Percentiles rank a stretch among this genome's conserved stretches.
These are phyloP conservation scores for Lobophora halterata DNA, from an alignment of 2,888 invertebrate species.

Conservation along the genomic window DNA sequence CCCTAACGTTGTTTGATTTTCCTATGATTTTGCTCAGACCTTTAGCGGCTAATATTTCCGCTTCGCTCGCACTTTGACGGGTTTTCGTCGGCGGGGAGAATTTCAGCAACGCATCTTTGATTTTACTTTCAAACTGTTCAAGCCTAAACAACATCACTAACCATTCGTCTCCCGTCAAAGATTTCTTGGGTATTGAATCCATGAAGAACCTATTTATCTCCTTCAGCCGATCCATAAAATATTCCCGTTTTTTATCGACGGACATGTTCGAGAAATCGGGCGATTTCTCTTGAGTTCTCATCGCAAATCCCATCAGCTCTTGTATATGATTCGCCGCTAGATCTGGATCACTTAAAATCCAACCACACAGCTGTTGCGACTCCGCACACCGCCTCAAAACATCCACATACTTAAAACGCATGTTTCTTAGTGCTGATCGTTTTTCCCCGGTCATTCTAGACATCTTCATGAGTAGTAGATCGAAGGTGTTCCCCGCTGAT, in stretches of 20 bases:
- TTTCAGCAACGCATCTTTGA: slow-evolving; percentile 57
- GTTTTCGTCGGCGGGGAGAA: slow-evolving; percentile 39
- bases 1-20: slow-evolving; percentile 51
- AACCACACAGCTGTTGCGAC: slow-evolving; percentile 54
- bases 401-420: slow-evolving; percentile 67
- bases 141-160: slow-evolving; percentile 61
- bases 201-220: slow-evolving; percentile 63
- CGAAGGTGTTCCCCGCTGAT: slow-evolving; percentile 59
- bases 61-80: slow-evolving; percentile 57
- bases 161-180: slow-evolving; percentile 66
- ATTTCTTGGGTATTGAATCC: slow-evolving; percentile 61
- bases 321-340: slow-evolving; percentile 59
- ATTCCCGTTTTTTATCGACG: slow-evolving; percentile 54
- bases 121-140: slow-evolving; percentile 57
- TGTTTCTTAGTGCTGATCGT: slow-evolving; percentile 53
- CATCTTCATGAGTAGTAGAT: slow-evolving; percentile 63
- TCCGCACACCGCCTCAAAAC: slow-evolving; percentile 60
- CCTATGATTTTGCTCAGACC: slow-evolving; percentile 72
- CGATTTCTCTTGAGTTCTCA: slow-evolving; percentile 44
- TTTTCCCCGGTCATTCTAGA: slow-evolving; percentile 60
- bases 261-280: slow-evolving; percentile 50
- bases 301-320: slow-evolving; percentile 59
- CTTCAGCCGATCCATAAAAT: slow-evolving; percentile 56
- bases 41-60: slow-evolving; percentile 69
- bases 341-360: slow-evolving; percentile 62